Evolutionary conservation across 2,888 invertebrate species (phyloP).

Genomic region (Disparrhopalites patrizii): DNA sequence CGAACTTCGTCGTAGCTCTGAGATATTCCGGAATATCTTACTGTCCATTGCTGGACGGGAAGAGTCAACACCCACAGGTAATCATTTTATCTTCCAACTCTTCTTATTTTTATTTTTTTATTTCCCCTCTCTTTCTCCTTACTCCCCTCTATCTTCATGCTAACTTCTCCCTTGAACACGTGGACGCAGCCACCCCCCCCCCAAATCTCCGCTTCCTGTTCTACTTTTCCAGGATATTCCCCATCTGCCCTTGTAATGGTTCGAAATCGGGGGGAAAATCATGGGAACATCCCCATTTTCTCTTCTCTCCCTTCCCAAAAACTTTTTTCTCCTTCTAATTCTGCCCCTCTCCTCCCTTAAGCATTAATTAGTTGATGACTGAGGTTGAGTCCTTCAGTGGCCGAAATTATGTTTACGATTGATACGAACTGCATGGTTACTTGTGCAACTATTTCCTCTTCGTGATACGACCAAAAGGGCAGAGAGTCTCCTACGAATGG

Average conservation of each 20-base stretch:
- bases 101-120: not conserved
- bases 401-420: too few species aligned
- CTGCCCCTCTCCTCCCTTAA: too few species aligned
- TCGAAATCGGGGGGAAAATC: too few species aligned
- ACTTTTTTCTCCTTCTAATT: not conserved
- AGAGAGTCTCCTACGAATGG: too few species aligned
- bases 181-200: not conserved
- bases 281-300: not conserved
- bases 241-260: too few species aligned
- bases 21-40: constrained; percentile 52
- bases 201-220: not conserved
- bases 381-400: too few species aligned
- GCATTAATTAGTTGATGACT: too few species aligned
- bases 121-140: not conserved
- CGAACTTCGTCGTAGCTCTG: constrained; percentile 52
- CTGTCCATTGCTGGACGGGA: constrained; percentile 52
- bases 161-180: not conserved
- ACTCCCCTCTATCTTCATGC: not conserved
- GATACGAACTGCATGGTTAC: too few species aligned
- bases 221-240: too few species aligned
- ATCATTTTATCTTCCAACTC: not conserved
- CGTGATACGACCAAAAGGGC: too few species aligned
- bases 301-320: not conserved
- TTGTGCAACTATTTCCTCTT: too few species aligned
- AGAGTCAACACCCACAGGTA: constrained; percentile 49